Evolutionary conservation across 2,797 vertebrate species (phyloP).

Genomic region (Poeciliopsis turneri): DNA sequence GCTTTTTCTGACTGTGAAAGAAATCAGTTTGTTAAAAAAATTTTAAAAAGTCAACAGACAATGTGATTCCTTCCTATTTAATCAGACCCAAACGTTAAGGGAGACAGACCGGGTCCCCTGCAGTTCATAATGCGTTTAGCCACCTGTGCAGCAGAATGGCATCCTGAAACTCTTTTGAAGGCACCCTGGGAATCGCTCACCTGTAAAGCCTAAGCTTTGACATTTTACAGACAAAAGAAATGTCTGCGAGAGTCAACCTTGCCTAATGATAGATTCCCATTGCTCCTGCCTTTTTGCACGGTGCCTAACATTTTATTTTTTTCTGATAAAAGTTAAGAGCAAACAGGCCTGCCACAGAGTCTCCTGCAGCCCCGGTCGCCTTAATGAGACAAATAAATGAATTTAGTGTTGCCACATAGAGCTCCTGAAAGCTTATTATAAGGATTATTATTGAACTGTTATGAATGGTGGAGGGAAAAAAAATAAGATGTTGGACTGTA

Average conservation of each 20-base stretch:
- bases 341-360: constrained; percentile 87
- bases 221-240: constrained; percentile 50
- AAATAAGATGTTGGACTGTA: constrained; percentile 81
- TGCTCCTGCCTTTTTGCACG: constrained; percentile 69
- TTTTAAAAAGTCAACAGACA: constrained; percentile 16
- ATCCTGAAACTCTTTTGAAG: constrained; percentile 33
- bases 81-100: constrained; percentile 12
- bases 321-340: constrained; percentile 86
- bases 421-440: constrained; percentile 95
- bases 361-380: constrained; percentile 82
- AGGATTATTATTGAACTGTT: constrained; percentile 96
- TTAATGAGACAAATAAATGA: constrained; percentile 98
- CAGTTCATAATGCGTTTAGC: constrained; percentile 41
- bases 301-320: constrained; percentile 80
- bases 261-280: constrained; percentile 76
- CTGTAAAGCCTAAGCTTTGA: constrained; percentile 42
- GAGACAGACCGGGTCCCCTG: constrained; percentile 23
- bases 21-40: constrained; percentile 11
- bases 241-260: constrained; percentile 54
- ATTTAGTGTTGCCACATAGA: constrained; percentile 92
- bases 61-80: constrained; percentile 43
- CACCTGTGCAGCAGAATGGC: constrained; percentile 26
- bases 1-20: constrained; percentile 2
- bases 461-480: constrained; percentile 85
- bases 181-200: constrained; percentile 33